Conservation (phyloP, 2,113 vertebrate species). For the Columbina picui region DNA sequence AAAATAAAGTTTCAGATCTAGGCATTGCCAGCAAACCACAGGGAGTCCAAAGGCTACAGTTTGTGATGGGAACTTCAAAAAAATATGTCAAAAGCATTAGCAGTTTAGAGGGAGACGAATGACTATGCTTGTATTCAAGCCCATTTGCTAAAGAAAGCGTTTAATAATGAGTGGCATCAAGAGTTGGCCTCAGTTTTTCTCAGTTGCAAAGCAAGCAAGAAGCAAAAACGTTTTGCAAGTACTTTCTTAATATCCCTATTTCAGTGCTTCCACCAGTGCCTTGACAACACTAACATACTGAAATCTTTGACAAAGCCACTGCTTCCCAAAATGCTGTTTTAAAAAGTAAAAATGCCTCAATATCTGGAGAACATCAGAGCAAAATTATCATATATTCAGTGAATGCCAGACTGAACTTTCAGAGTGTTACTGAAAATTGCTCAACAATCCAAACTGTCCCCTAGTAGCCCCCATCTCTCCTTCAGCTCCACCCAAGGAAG, state of each 20-base stretch:
- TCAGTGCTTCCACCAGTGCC: neutral
- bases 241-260: neutral
- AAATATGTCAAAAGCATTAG: constrained; percentile 12
- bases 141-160: neutral
- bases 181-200: neutral
- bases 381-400: accelerated
- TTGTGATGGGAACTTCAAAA: neutral
- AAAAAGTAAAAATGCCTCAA: neutral
- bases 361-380: neutral
- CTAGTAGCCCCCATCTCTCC: neutral
- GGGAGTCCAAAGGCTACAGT: neutral
- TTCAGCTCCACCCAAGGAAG: neutral
- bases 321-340: neutral
- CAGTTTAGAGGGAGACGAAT: neutral
- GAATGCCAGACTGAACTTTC: neutral
- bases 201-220: neutral
- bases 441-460: neutral
- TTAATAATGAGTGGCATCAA: neutral
- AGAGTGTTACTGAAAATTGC: neutral
- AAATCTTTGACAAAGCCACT: neutral
- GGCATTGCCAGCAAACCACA: neutral
- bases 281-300: neutral
- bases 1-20: neutral
- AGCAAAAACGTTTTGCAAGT: neutral
- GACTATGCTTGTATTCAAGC: neutral